Conservation (phyloP, 1,140 invertebrate species). For the Cyphomyrmex costatus region DNA sequence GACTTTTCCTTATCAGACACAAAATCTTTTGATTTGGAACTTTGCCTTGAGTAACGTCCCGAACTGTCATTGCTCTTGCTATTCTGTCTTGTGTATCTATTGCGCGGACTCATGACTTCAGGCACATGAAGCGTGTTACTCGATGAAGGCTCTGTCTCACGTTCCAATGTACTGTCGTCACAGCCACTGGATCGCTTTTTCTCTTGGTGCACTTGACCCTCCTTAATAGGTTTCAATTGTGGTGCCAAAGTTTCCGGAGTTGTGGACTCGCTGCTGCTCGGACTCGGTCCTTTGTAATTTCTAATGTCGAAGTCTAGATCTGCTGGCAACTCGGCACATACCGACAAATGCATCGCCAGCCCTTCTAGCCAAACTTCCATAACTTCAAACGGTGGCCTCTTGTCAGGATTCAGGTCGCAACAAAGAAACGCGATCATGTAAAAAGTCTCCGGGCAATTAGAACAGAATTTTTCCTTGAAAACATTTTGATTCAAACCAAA, state of each 20-base stretch:
- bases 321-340: constrained; percentile 88
- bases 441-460: constrained; percentile 95
- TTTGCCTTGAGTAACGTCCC: constrained; percentile 75
- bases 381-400: constrained; percentile 94
- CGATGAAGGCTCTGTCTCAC: constrained; percentile 74
- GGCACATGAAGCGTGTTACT: constrained; percentile 63
- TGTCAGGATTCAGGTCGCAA: constrained; percentile 95
- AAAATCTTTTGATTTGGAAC: constrained; percentile 74
- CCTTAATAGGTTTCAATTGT: constrained; percentile 86
- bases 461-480: constrained; percentile 96
- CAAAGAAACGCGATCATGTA: constrained; percentile 95
- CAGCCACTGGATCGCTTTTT: constrained; percentile 81
- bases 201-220: constrained; percentile 85
- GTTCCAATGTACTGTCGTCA: constrained; percentile 84
- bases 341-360: constrained; percentile 91
- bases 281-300: constrained; percentile 89
- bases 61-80: constrained; percentile 62
- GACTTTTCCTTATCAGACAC: constrained; percentile 70
- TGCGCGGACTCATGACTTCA: constrained; percentile 68
- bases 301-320: constrained; percentile 92
- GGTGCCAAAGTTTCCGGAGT: constrained; percentile 87
- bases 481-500: constrained; percentile 96
- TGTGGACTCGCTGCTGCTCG: constrained; percentile 88
- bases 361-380: constrained; percentile 94
- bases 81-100: constrained; percentile 76